Conservation (phyloP, 2,113 vertebrate species). For the Corythornis vintsioides region DNA sequence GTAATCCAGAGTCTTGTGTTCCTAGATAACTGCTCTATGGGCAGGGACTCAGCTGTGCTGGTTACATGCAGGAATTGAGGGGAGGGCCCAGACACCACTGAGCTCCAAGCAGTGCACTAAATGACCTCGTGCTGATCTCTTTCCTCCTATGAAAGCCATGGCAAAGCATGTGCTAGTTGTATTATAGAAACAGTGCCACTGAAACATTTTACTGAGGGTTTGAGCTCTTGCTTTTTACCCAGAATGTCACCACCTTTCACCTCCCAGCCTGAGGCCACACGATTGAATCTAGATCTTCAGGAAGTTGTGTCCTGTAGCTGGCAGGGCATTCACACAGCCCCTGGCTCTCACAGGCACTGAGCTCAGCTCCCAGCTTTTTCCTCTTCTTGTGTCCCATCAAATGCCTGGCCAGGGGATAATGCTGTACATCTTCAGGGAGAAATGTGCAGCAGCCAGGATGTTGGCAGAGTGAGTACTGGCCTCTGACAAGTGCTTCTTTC, state of each 20-base stretch:
- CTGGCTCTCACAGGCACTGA: not conserved
- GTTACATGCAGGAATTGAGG: not conserved
- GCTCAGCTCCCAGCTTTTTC: not conserved
- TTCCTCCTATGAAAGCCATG: not conserved
- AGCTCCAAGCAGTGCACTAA: not conserved
- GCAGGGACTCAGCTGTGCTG: not conserved
- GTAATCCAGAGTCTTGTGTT: not conserved
- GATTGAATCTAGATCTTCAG: not conserved
- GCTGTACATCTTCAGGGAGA: not conserved
- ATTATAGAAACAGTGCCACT: not conserved
- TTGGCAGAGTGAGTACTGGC: not conserved
- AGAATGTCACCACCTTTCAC: not conserved
- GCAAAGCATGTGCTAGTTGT: not conserved
- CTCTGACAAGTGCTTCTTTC: not conserved
- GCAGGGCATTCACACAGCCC: not conserved
- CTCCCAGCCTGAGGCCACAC: not conserved
- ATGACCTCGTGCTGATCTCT: not conserved
- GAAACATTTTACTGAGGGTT: not conserved
- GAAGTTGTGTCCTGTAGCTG: not conserved
- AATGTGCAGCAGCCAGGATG: not conserved
- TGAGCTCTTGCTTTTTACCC: not conserved
- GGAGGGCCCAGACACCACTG: not conserved
- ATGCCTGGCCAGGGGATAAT: not conserved
- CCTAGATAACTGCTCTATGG: not conserved
- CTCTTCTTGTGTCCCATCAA: not conserved